Evolutionary conservation across 1,140 invertebrate species (phyloP).

Genomic region (Andricus grossulariae): DNA sequence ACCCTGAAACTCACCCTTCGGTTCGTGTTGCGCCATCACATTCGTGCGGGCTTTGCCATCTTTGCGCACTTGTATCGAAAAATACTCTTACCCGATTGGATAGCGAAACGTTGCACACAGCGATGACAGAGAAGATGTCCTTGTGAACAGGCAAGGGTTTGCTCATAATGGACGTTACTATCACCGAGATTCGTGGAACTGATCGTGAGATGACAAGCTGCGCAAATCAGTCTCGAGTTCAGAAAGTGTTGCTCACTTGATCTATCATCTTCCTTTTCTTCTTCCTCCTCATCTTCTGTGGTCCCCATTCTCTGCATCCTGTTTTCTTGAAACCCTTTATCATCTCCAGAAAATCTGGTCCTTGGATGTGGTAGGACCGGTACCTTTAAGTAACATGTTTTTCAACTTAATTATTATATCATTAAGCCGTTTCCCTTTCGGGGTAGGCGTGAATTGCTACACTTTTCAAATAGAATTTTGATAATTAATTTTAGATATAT

Average conservation of each 20-base stretch:
- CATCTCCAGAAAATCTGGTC: slow-evolving; percentile 28
- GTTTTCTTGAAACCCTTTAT: slow-evolving; percentile 43
- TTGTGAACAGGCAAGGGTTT: slow-evolving; percentile 49
- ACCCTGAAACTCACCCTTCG: too few relatives aligned
- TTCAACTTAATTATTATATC: too few relatives aligned
- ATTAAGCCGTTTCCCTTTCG: too few relatives aligned
- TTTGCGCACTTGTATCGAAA: too few relatives aligned
- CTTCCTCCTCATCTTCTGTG: slow-evolving; percentile 45
- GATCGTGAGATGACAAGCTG: slow-evolving; percentile 60
- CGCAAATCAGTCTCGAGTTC: slow-evolving; percentile 57
- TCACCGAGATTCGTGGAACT: slow-evolving; percentile 41
- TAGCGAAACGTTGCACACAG: slow-evolving; percentile 59
- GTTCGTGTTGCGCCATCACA: neutral
- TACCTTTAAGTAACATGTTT: neutral
- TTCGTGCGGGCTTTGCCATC: too few relatives aligned
- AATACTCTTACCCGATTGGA: slow-evolving; percentile 58
- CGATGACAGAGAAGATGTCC: slow-evolving; percentile 62
- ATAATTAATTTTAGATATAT: too few relatives aligned
- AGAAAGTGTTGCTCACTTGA: slow-evolving; percentile 40
- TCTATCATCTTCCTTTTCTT: slow-evolving; percentile 39
- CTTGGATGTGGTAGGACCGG: neutral
- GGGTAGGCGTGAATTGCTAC: too few relatives aligned
- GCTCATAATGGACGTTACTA: slow-evolving; percentile 42
- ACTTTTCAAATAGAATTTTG: too few relatives aligned
- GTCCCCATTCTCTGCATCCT: slow-evolving; percentile 41